Evolutionary conservation across 2,888 invertebrate genomes (phyloP).

Genomic region (Diploptera punctata): DNA sequence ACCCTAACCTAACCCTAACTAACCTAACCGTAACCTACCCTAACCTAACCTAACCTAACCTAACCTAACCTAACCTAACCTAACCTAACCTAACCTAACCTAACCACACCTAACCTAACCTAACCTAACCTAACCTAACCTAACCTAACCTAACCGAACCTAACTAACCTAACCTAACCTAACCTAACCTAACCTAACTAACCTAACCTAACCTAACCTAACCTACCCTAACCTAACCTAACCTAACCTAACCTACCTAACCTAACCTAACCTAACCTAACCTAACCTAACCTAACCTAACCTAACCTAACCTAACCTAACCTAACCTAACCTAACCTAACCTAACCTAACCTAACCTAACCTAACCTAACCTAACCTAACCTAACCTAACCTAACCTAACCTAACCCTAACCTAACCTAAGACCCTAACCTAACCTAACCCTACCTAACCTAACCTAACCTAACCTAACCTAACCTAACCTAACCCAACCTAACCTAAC

Average conservation of each 20-base stretch:
- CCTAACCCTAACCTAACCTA: constrained; percentile 22
- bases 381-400: constrained; percentile 13
- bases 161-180: constrained; percentile 47
- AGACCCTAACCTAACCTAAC: constrained; percentile 24
- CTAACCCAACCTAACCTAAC: constrained; percentile 32
- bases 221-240: constrained; percentile 45
- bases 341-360: constrained; percentile 40
- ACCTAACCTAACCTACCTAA: constrained; percentile 41
- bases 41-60: constrained; percentile 50
- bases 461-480: constrained; percentile 23
- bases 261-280: constrained; percentile 46
- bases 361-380: constrained; percentile 12
- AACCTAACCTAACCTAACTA: constrained; percentile 45
- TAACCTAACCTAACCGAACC: constrained; percentile 48
- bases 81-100: constrained; percentile 49
- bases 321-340: constrained; percentile 47
- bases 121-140: constrained; percentile 49
- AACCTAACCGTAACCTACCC: constrained; percentile 51
- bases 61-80: constrained; percentile 48
- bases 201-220: constrained; percentile 48
- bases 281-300: constrained; percentile 43
- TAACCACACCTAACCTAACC: constrained; percentile 48
- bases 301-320: constrained; percentile 40
- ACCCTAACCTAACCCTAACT: constrained; percentile 48
- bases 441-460: constrained; percentile 11